These are phyloP conservation scores for Porites cylindrica DNA, from an alignment of 92 coral and sea anemone genomes.

Conservation along the genomic window DNA sequence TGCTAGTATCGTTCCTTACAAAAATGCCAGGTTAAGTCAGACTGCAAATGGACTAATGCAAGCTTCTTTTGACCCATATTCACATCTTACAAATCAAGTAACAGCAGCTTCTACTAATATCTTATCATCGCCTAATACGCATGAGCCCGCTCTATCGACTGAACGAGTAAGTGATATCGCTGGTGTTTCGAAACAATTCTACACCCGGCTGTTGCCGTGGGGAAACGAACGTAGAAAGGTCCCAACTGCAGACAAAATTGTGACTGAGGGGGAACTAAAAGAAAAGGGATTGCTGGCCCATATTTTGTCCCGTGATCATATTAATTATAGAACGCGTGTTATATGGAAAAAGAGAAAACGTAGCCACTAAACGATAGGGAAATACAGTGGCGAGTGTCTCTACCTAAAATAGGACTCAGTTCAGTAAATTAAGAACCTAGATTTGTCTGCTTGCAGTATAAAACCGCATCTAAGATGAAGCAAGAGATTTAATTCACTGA, in stretches of 20 bases:
- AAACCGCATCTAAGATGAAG: background rate
- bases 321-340: background rate
- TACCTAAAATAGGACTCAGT: no score
- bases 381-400: background rate
- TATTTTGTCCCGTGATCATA: slow-evolving; percentile 24
- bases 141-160: background rate
- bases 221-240: background rate
- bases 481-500: background rate
- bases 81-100: background rate
- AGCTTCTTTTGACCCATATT: background rate
- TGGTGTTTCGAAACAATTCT: background rate
- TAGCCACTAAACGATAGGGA: background rate
- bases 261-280: slow-evolving; percentile 36
- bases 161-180: background rate
- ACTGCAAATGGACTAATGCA: background rate
- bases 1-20: background rate
- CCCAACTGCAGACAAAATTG: slow-evolving; percentile 15
- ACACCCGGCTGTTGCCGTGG: background rate
- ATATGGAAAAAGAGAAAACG: background rate
- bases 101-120: background rate
- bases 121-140: background rate
- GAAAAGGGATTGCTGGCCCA: slow-evolving; percentile 22
- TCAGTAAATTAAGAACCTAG: no score
- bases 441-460: background rate
- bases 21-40: background rate